Evolutionary conservation across 2,113 vertebrate species (phyloP), one percentile per base, ranked within the genome.

Genomic region (Gambusia holbrooki): DNA sequence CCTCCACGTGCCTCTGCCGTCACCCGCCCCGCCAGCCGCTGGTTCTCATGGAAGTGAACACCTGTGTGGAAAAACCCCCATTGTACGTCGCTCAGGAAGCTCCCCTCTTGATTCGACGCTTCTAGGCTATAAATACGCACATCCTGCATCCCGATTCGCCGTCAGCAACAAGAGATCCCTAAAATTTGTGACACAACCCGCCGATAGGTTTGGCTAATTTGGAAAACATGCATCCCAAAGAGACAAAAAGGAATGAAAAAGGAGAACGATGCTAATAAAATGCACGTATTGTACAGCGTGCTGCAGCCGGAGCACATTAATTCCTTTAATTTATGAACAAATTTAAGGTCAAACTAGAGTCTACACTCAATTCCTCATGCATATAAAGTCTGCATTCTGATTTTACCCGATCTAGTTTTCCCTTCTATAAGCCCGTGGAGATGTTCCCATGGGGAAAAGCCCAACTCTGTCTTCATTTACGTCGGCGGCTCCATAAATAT

Each of bases 121-220:
- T 60, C 42, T 64, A 71, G 51, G 76, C 82, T 81, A 84, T 83
- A 89, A 90, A 93, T 86, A 89, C 77, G 72, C 28, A 76, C 81
- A 85, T 89, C 81, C 87, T 79, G 82, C 77, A 66, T 37, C 73
- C 75, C 63, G 40, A 71, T 45, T 80, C 60, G 1, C 35, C 17
- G 48, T 51, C 65, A 74, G 65, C 37, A 37, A 64, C 66, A 73
- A 60, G 15, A 27, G 25, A 60, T 62, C 42, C 30, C n/a, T 40
- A 35, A 62, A 25, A 48, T 48, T 1, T 45, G 42, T 48, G 45
- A 19, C 14, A 48, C 45, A 48, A 22, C 5, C 17, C 45, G 5
- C 15, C 5, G 22, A n/a, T 9, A 25, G 25, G 51, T 25, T 54
- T 54, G 51, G 51, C 22, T 54, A n/a, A 22, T 54, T 54, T 9